A percentile compares a stretch with the other conserved stretches of the same genome.
phyloP scores from a whole-genome alignment of 2,888 invertebrate species.

The Microplitis deprimator region DNA sequence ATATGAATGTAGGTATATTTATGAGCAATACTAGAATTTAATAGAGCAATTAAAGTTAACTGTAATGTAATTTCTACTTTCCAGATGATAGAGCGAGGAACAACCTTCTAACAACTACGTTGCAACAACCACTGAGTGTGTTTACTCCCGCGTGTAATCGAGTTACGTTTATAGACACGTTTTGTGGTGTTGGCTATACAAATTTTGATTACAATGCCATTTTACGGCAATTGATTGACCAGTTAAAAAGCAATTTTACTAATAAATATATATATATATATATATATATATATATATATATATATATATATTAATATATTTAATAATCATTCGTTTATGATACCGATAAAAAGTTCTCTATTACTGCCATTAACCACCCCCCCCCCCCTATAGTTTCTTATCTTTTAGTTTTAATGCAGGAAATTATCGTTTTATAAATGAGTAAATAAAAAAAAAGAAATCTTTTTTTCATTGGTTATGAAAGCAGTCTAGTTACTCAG shows the following conservation, averaged over 20 bases:
- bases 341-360: not conserved
- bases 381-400: not conserved
- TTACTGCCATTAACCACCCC: not conserved
- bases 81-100: conserved; percentile 25
- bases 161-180: conserved; percentile 42
- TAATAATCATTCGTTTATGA: not conserved
- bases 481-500: not conserved
- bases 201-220: conserved; percentile 39
- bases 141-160: conserved; percentile 41
- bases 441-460: not conserved
- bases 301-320: not conserved
- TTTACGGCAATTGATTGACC: conserved; percentile 39
- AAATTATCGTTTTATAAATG: not conserved
- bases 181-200: conserved; percentile 19
- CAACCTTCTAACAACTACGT: conserved; percentile 32
- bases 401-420: not conserved
- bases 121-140: conserved; percentile 32
- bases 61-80: conserved; percentile 21
- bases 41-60: conserved; percentile 12
- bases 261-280: not conserved
- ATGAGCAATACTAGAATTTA: conserved; percentile 20
- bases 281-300: not conserved
- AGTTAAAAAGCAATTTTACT: conserved; percentile 23
- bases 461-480: not conserved
- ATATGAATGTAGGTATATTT: not conserved